Base-by-base conservation (phyloP, 2,113 vertebrate species). In the Oncorhynchus clarkii region DNA sequence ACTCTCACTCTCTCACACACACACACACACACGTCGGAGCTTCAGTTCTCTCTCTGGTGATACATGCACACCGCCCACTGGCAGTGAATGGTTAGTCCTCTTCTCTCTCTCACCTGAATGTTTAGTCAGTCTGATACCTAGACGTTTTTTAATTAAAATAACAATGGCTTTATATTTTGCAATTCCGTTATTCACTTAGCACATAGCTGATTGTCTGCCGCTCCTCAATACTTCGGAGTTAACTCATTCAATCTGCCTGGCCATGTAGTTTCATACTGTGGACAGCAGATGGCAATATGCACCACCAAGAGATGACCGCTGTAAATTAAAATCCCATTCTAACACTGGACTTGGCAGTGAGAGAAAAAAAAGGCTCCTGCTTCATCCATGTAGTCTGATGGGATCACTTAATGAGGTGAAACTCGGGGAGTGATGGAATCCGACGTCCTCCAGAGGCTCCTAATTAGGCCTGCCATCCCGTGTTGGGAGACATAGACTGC, bases 251-350 rank as follows among this genome's bases (percentile, higher is more conserved):
- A 34, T 34, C 24, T 24, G 18, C 24, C 8, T 34, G 51, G 3
- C 24, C 27, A 3, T 88, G 79, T 79, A 85, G 39, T 85, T 85
- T 5, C 70, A 3, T 31, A 12, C 16, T 76, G 1, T 22, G 6
- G 64, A 78, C 90, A 90, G 71, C 80, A 89, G 85, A 78, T 84
- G 89, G 87, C 86, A 62, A 69, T 74, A 24, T 74, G 12, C 13
- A 57, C 71, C 18, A 57, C 68, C 16, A 22, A 4, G 69, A 22
- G 29, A 29, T 2, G 4, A 4, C 16, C 3, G 4, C 26, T 16
- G 5, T 7, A 31, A 18, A 16, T 1, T 1, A 34, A 67, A 67
- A 67, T 18, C 5, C 9, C 9, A 34, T 18, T 34, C 7, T 27
- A 39, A 68, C 24, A 14, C 31, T 24, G 31, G 29, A 26, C 54